Conservation (phyloP, 2,797 vertebrate genomes). For the Euphonia xanthogaster region DNA sequence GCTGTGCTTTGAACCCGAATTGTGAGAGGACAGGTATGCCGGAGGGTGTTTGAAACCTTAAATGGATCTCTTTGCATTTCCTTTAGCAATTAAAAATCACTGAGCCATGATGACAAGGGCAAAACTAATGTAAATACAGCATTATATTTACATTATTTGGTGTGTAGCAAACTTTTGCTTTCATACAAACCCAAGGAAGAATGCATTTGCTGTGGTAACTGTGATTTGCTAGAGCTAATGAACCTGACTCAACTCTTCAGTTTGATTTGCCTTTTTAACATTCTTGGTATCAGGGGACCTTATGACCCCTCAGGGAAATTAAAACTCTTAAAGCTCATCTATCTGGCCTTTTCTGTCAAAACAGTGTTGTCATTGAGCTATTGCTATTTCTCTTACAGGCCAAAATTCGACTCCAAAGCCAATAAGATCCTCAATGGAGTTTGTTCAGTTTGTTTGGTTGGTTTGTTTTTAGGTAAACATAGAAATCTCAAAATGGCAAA, state of each 20-base stretch:
- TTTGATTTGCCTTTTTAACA: conserved; percentile 52
- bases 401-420: conserved; percentile 29
- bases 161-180: background rate
- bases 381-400: background rate
- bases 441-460: background rate
- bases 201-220: background rate
- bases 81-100: background rate
- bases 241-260: background rate
- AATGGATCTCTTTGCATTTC: background rate
- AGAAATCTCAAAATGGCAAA: background rate
- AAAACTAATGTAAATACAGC: background rate
- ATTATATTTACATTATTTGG: background rate
- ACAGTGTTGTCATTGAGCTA: conserved; percentile 24
- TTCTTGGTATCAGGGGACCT: conserved; percentile 20
- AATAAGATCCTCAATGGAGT: background rate
- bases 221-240: conserved; percentile 18
- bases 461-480: background rate
- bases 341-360: conserved; percentile 46
- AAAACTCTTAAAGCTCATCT: conserved; percentile 39
- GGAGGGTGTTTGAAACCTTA: background rate
- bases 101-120: background rate
- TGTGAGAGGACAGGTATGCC: background rate
- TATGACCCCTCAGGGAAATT: conserved; percentile 51
- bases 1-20: background rate
- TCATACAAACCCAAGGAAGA: background rate